Conservation (phyloP, 2,888 invertebrate species). For the Tribolium freemani region DNA sequence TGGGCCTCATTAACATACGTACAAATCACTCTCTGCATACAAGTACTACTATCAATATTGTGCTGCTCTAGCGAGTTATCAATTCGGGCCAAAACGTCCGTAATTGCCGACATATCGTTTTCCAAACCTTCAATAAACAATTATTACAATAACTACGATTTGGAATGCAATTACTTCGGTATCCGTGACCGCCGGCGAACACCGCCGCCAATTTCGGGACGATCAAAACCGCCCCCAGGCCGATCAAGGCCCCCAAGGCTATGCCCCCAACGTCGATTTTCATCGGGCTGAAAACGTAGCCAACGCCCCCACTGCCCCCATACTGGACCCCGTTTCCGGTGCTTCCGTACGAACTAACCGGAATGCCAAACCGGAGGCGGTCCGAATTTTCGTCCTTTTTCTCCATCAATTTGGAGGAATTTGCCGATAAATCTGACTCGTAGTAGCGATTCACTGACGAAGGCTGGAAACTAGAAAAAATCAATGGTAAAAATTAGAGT, state of each 20-base stretch:
- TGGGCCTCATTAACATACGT: conserved; percentile 81
- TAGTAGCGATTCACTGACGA: conserved; percentile 63
- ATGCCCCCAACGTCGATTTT: conserved; percentile 88
- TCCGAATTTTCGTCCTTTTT: conserved; percentile 53
- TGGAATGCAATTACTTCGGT: conserved; percentile 72
- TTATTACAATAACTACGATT: conserved; percentile 12
- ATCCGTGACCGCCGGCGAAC: conserved; percentile 76
- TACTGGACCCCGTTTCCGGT: conserved; percentile 65
- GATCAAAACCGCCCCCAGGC: conserved; percentile 84
- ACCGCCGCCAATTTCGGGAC: conserved; percentile 84
- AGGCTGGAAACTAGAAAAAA: conserved; percentile 67
- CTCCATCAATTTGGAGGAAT: conserved; percentile 45
- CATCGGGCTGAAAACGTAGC: conserved; percentile 77
- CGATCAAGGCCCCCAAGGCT: conserved; percentile 83
- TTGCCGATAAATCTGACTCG: conserved; percentile 57
- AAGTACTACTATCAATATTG: conserved; percentile 80
- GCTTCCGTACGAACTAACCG: conserved; percentile 69
- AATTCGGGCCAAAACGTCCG: conserved; percentile 76
- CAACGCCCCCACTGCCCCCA: conserved; percentile 68
- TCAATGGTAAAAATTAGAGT: too few relatives aligned
- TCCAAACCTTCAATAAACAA: conserved; percentile 62
- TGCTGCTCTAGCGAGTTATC: conserved; percentile 78
- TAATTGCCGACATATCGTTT: conserved; percentile 70
- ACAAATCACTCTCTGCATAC: conserved; percentile 80
- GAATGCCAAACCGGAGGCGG: conserved; percentile 70